These are phyloP conservation scores for Priocnemis perturbator DNA, from an alignment of 2,888 invertebrate species.

Conservation along the genomic window DNA sequence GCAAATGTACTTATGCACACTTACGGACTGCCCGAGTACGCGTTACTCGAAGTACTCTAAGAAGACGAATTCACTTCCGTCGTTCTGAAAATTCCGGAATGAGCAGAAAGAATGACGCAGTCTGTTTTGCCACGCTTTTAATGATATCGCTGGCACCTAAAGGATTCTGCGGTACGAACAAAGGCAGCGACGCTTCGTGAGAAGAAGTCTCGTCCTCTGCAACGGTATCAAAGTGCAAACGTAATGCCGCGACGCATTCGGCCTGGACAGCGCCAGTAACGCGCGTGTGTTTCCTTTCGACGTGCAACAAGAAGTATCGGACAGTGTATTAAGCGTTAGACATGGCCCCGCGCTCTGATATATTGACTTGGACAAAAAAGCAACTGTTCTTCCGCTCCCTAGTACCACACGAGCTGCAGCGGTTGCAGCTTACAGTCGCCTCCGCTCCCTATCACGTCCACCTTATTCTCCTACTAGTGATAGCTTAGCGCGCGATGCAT, in stretches of 20 bases:
- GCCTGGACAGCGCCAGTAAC: conserved; percentile 21
- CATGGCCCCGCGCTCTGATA: conserved; percentile 72
- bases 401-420: conserved; percentile 58
- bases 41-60: too few species aligned
- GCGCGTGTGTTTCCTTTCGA: conserved; percentile 42
- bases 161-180: too few species aligned
- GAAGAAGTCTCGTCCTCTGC: not conserved
- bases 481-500: conserved; percentile 22
- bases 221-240: conserved; percentile 8
- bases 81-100: too few species aligned
- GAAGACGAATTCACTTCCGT: too few species aligned
- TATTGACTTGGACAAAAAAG: conserved; percentile 72
- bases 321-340: conserved; percentile 72
- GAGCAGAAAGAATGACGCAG: too few species aligned
- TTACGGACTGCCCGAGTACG: too few species aligned
- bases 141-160: too few species aligned
- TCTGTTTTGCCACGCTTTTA: too few species aligned
- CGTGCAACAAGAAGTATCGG: conserved; percentile 58
- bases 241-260: too few species aligned
- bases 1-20: too few species aligned
- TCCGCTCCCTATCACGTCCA: conserved; percentile 19
- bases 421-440: conserved; percentile 37
- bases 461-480: conserved; percentile 37
- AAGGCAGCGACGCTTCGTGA: too few species aligned
- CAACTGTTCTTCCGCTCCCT: conserved; percentile 65